Percentiles rank a stretch among this genome's conserved stretches.
Conservation (phyloP, 2,797 vertebrate species). For the Myotis findleyi region DNA sequence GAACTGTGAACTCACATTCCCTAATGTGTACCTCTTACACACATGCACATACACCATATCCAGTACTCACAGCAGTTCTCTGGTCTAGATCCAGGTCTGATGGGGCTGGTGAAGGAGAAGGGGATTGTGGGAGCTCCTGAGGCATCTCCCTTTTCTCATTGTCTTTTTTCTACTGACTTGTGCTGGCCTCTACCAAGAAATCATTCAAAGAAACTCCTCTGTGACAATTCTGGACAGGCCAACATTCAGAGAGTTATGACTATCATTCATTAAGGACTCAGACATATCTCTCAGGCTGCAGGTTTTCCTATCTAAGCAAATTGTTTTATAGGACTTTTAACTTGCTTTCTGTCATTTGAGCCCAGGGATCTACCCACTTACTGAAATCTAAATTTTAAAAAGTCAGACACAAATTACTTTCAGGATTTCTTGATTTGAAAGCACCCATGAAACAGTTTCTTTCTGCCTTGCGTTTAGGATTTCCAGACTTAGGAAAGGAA, state of each 20-base stretch:
- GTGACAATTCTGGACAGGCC: neutral
- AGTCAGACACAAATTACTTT: slow-evolving; percentile 38
- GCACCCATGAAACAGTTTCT: slow-evolving; percentile 23
- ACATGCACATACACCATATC: neutral
- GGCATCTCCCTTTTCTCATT: neutral
- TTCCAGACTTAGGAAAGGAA: slow-evolving; percentile 64
- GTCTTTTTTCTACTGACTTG: slow-evolving; percentile 3
- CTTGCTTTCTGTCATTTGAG: slow-evolving; percentile 71
- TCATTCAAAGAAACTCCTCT: slow-evolving; percentile 30
- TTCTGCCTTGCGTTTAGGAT: slow-evolving; percentile 62
- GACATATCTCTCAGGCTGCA: neutral
- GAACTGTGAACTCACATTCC: neutral
- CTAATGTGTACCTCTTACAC: neutral
- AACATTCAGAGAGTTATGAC: neutral
- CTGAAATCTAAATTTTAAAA: slow-evolving; percentile 59
- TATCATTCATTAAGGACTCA: neutral
- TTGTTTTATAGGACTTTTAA: slow-evolving; percentile 25
- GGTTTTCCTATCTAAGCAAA: slow-evolving; percentile 20
- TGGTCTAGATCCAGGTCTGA: slow-evolving; percentile 37
- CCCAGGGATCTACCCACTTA: slow-evolving; percentile 64
- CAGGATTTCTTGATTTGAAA: slow-evolving; percentile 52
- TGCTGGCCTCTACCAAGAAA: neutral
- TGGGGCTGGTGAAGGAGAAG: neutral
- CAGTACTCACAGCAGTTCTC: neutral
- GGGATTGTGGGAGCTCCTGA: neutral